phyloP scores from a whole-genome alignment of 2,797 vertebrate species.

The Erethizon dorsatum region DNA sequence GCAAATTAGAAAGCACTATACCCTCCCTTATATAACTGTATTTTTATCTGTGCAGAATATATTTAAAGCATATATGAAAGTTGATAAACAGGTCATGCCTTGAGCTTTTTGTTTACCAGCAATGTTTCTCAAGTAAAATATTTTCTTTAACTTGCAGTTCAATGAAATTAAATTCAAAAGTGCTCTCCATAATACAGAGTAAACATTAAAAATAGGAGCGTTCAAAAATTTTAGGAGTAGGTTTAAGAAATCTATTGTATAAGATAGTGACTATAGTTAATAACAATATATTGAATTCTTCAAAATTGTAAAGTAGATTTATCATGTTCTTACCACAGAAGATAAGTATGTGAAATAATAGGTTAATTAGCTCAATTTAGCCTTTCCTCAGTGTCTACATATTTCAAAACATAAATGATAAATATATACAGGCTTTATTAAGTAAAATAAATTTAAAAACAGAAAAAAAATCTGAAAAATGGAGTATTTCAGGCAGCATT shows the following conservation, averaged over 20 bases:
- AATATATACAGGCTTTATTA: not conserved
- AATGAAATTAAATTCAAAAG: not conserved
- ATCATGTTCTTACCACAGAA: not conserved
- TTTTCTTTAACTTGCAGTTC: not conserved
- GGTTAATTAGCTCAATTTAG: not conserved
- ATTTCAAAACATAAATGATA: constrained; percentile 10
- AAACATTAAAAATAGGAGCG: not conserved
- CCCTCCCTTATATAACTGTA: not conserved
- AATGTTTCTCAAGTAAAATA: not conserved
- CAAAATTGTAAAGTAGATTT: not conserved
- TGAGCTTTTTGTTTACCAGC: not conserved
- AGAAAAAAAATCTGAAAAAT: not conserved
- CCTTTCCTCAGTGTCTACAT: not conserved
- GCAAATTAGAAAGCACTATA: not conserved
- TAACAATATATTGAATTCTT: not conserved
- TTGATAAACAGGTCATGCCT: not conserved
- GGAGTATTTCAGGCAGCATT: not conserved
- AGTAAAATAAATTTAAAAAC: not conserved
- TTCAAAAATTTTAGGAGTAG: not conserved
- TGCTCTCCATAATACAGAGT: not conserved
- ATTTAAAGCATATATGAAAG: not conserved
- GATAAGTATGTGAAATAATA: not conserved
- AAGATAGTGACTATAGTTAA: not conserved
- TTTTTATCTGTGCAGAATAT: not conserved
- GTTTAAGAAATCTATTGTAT: not conserved